Evolutionary conservation across 2,888 invertebrate genomes (phyloP), one percentile per base, ranked within the genome.

Genomic region (Eupithecia tripunctaria): DNA sequence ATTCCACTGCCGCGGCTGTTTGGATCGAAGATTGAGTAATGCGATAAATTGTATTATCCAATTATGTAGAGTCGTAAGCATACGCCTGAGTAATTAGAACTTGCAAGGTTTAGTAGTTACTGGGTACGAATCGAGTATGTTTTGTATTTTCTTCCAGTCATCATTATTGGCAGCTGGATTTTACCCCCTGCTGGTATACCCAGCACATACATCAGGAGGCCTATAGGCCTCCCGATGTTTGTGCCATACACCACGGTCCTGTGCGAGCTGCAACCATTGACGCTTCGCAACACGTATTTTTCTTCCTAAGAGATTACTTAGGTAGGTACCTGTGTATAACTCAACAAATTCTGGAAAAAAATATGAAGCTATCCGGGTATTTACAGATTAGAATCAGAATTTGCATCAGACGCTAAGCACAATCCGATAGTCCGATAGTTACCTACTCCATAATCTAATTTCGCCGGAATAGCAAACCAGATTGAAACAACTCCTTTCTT

Each of bases 401-500:
- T 72, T 51, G 70, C 38, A 75, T 72, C 65, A 14, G 63, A 70
- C 21, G 63, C 66, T 67, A 66, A 70, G 70, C 43, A 68, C 63
- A 51, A 72, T 75, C 29, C 38, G 32, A 60, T 68, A 70, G 70
- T 63, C 62, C 47, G 14, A 51, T 25, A 56, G 56, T 56, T 56
- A 38, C 64, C 38, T 38, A 71, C 63, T 68, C 64, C 60, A 67
- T 74, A 75, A 70, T 76, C 65, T 71, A 77, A 77, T 77, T 71
- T 76, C 67, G 27, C 70, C 64, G 41, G 62, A 74, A 78, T 65
- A 68, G 70, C 65, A 32, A 67, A 60, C 69, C 65, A 60, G 70
- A 73, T 74, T 70, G 69, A 73, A 76, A 76, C 69, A 75, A 75
- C 75, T 73, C 72, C 73, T 78, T 72, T 77, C 76, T 75, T 72